Percentiles rank a stretch among this genome's conserved stretches.
Evolutionary conservation across 2,113 vertebrate species (phyloP).

Genomic region (Pogona vitticeps): DNA sequence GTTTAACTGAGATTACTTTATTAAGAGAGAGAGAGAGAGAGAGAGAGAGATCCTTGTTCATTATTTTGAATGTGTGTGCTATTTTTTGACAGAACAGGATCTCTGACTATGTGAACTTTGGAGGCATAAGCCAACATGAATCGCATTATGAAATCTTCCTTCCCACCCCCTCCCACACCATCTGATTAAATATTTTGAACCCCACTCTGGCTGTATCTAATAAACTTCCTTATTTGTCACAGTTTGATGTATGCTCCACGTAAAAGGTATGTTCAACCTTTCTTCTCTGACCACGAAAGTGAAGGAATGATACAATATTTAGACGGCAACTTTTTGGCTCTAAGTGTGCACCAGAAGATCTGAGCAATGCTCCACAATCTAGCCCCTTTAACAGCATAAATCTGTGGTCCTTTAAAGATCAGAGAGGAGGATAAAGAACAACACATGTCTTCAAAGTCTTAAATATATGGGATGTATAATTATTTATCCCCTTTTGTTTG

Average conservation of each 20-base stretch:
- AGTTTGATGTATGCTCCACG: slow-evolving; percentile 43
- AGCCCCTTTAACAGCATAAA: slow-evolving; percentile 66
- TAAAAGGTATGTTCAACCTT: slow-evolving; percentile 66
- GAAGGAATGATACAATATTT: slow-evolving; percentile 68
- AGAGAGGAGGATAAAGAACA: slow-evolving; percentile 49
- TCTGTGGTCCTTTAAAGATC: slow-evolving; percentile 72
- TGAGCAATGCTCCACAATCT: slow-evolving; percentile 59
- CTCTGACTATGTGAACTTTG: background rate
- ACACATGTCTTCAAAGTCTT: slow-evolving; percentile 51
- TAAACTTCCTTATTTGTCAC: slow-evolving; percentile 60
- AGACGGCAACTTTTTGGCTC: slow-evolving; percentile 51
- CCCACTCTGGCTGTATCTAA: slow-evolving; percentile 26
- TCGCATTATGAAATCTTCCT: background rate
- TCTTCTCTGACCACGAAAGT: slow-evolving; percentile 57
- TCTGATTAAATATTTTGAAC: slow-evolving; percentile 20
- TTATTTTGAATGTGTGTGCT: background rate
- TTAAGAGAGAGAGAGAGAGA: background rate
- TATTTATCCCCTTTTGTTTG: slow-evolving; percentile 52
- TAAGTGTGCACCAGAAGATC: slow-evolving; percentile 55
- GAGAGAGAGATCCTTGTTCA: background rate
- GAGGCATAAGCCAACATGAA: background rate
- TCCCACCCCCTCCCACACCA: background rate
- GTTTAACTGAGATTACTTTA: background rate
- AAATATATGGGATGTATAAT: slow-evolving; percentile 45
- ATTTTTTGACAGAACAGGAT: background rate